Evolutionary conservation across 2,113 vertebrate genomes (phyloP).

Genomic region (Cinclus cinclus): DNA sequence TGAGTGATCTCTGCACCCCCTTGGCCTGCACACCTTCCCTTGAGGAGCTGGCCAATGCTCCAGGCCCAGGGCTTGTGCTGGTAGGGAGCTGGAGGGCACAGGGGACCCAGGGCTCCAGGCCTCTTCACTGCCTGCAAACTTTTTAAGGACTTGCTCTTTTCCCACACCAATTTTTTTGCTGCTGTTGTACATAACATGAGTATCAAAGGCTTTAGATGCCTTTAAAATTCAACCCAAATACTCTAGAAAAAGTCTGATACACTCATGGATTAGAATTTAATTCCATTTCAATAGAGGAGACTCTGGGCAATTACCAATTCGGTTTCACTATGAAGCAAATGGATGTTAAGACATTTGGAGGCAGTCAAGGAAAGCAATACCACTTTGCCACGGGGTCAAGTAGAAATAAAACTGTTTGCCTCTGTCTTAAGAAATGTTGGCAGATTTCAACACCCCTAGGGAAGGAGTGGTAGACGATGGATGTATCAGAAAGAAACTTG

Average conservation of each 20-base stretch:
- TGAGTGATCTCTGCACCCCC: not conserved
- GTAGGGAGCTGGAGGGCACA: not conserved
- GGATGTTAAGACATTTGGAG: not conserved
- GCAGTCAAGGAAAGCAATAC: constrained; percentile 7
- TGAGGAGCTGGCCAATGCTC: not conserved
- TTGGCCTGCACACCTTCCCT: not conserved
- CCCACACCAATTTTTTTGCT: not conserved
- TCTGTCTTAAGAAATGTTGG: constrained; percentile 30
- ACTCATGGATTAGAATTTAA: not conserved
- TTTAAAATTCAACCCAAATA: not conserved
- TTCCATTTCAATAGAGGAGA: not conserved
- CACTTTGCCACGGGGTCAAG: not conserved
- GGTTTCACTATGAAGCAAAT: not conserved
- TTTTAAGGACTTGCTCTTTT: not conserved
- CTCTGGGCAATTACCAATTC: not conserved
- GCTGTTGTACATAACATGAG: not conserved
- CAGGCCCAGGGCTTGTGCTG: not conserved
- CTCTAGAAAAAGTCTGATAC: not conserved
- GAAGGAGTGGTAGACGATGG: not conserved
- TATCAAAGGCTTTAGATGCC: not conserved
- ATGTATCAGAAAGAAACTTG: constrained; percentile 8
- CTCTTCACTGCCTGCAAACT: too few relatives aligned
- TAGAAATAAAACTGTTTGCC: constrained; percentile 36
- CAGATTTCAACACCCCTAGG: not conserved
- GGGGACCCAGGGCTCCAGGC: rapidly evolving